Evolutionary conservation across 2,797 vertebrate genomes (phyloP).

Genomic region (Labeo calbasu): DNA sequence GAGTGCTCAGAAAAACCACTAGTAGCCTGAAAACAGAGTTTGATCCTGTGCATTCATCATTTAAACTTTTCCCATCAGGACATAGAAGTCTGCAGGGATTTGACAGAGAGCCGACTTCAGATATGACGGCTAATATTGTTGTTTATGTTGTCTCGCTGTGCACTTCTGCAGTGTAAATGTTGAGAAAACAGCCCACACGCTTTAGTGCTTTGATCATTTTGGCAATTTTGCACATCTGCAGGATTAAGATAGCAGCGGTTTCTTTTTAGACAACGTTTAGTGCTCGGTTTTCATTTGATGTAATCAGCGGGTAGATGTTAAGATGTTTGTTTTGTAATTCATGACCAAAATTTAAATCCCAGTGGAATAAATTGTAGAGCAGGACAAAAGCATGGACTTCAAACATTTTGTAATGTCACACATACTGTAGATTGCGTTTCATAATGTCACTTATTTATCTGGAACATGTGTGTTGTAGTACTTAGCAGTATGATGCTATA

Average conservation of each 20-base stretch:
- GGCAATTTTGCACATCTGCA: slow-evolving; percentile 11
- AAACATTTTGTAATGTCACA: background rate
- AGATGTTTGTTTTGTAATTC: background rate
- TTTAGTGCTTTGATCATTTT: slow-evolving; percentile 12
- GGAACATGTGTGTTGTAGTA: slow-evolving; percentile 10
- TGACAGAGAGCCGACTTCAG: background rate
- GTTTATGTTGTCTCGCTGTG: slow-evolving; percentile 32
- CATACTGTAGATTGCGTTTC: background rate
- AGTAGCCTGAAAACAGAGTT: slow-evolving; percentile 5
- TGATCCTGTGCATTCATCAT: background rate
- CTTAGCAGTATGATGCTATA: background rate
- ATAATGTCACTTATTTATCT: slow-evolving; percentile 39
- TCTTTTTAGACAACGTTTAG: background rate
- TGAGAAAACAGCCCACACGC: background rate
- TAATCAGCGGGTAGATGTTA: background rate
- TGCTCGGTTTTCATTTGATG: background rate
- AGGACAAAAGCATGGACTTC: slow-evolving; percentile 7
- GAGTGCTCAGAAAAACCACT: slow-evolving; percentile 30
- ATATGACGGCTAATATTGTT: slow-evolving; percentile 16
- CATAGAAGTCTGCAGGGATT: background rate
- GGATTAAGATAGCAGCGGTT: background rate
- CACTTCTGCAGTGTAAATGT: slow-evolving; percentile 2
- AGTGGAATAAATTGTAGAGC: background rate
- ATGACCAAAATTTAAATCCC: background rate
- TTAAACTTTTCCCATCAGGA: slow-evolving; percentile 13